Base-by-base conservation (phyloP, 2,888 invertebrate species). In the Selenia dentaria region DNA sequence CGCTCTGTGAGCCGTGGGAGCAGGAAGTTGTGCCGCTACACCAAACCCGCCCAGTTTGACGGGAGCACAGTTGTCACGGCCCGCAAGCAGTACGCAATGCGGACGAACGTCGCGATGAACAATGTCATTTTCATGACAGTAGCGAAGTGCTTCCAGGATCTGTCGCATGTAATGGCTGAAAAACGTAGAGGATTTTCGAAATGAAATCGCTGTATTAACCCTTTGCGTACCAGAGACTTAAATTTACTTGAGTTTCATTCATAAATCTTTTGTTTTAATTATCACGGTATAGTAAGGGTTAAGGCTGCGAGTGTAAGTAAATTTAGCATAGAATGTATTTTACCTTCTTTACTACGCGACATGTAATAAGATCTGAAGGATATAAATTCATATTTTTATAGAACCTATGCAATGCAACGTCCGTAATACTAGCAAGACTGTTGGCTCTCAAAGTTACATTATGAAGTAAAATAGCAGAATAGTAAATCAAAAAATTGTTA, bases 41-140 rank as follows among this genome's bases (percentile, higher is more conserved):
- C 99, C 98, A 77, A 99, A 99, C 6, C 99, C 99, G 14, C 99
- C 98, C 40, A 99, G 92, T 82, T 99, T 99, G 63, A 99, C 96
- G 0, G 99, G 99, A 20, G 99, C 99, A 35, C 98, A 99, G 90
- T 99, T 99, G 80, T 99, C 99, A 62, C 97, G 95, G 42, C 97
- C 98, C 25, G 99, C 98, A 47, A 99, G 90, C 35, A 99, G 92
- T 36, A 99, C 97, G 91, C 98, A 99, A 74, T 99, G 99, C 6
- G 99, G 99, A 68, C 99, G 95, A 62, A 99, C 95, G 88, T 99
- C 99, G 54, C 99, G 94, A 84, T 99, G 99, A 67, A 99, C 96
- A 66, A 99, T 98, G 86, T 98, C 97, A 80, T 98, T 98, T 83
- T 98, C 98, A 88, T 99, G 99, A 81, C 99, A 99, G 92, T 99